These are phyloP conservation scores for Dendropsophus ebraccatus DNA, from an alignment of 2,113 vertebrate species.

Conservation along the genomic window DNA sequence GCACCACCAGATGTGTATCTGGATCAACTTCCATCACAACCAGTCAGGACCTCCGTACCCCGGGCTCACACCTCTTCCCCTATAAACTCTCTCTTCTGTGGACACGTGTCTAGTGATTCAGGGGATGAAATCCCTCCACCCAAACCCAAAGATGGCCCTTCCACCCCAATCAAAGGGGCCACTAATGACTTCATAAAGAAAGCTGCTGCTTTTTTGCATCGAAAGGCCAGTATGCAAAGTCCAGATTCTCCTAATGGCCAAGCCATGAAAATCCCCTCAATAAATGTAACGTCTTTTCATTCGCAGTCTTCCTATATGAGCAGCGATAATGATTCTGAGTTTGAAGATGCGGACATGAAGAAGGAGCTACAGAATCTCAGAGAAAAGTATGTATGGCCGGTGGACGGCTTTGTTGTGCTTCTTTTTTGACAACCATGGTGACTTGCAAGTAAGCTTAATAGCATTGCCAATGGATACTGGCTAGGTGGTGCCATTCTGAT, in stretches of 20 bases:
- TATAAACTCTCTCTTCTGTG: slow-evolving; percentile 70
- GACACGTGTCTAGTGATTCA: slow-evolving; percentile 88
- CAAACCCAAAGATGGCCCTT: slow-evolving; percentile 67
- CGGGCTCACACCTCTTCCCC: slow-evolving; percentile 80
- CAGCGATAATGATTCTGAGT: slow-evolving; percentile 97
- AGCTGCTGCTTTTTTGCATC: slow-evolving; percentile 87
- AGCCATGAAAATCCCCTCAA: slow-evolving; percentile 78
- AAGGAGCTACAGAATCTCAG: slow-evolving; percentile 89
- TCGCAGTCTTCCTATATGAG: slow-evolving; percentile 89
- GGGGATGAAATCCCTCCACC: slow-evolving; percentile 83
- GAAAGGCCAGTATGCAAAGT: slow-evolving; percentile 80
- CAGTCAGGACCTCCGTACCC: slow-evolving; percentile 75
- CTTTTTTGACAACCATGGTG: neutral
- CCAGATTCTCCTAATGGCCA: slow-evolving; percentile 79
- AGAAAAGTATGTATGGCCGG: slow-evolving; percentile 83
- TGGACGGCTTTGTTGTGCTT: neutral
- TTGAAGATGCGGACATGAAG: slow-evolving; percentile 93
- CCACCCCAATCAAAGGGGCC: slow-evolving; percentile 72
- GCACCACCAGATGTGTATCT: slow-evolving; percentile 92
- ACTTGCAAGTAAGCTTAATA: neutral
- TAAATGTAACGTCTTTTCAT: slow-evolving; percentile 80
- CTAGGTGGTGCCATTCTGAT: too few relatives aligned
- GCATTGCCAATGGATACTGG: too few relatives aligned
- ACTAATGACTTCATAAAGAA: slow-evolving; percentile 88
- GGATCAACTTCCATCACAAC: slow-evolving; percentile 81